Conservation (phyloP, 2,797 vertebrate genomes). For the Acomys russatus region DNA sequence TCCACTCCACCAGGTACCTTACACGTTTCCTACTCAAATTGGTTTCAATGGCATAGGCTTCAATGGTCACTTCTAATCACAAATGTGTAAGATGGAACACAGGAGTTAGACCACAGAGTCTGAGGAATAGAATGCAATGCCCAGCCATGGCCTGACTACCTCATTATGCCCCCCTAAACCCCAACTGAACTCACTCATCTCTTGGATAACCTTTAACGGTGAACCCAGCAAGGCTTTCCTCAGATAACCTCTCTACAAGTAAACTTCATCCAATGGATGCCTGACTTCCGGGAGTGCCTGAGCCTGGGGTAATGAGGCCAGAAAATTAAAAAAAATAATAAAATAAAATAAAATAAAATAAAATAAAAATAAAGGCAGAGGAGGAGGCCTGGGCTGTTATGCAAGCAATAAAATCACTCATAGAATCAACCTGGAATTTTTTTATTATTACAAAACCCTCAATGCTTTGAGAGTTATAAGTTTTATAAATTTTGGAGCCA, state of each 20-base stretch:
- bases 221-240: not conserved
- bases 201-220: not conserved
- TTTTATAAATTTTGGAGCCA: slow-evolving; percentile 77
- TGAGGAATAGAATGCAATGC: not conserved
- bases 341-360: not conserved
- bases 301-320: not conserved
- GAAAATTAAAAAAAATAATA: not conserved
- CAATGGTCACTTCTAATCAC: slow-evolving; percentile 27
- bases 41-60: not conserved
- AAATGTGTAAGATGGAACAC: not conserved
- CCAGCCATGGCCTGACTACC: not conserved
- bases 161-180: not conserved
- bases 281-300: not conserved
- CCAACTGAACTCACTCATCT: not conserved
- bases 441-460: slow-evolving; percentile 62
- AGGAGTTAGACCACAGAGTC: not conserved
- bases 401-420: slow-evolving; percentile 67
- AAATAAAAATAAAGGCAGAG: not conserved
- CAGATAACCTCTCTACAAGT: not conserved
- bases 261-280: not conserved
- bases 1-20: not conserved
- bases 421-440: slow-evolving; percentile 49
- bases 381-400: not conserved
- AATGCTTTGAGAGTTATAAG: slow-evolving; percentile 71
- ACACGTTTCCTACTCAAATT: not conserved